phyloP scores from a whole-genome alignment of 2,113 vertebrate species.

The Myrmecophaga tridactyla region DNA sequence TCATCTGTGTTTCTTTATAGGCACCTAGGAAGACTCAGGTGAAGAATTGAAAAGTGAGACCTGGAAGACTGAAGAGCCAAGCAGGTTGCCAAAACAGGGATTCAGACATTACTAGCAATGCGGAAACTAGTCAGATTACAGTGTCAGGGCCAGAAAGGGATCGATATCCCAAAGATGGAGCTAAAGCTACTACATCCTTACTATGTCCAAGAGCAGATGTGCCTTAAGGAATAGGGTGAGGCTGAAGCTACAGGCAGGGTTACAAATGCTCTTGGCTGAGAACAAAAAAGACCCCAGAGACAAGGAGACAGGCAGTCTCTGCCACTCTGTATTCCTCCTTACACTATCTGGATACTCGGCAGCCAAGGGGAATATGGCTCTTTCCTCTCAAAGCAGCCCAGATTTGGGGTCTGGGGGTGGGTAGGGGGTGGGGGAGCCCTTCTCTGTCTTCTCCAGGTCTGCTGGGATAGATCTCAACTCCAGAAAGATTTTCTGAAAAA shows the following conservation, averaged over 20 bases:
- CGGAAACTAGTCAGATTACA: background rate
- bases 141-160: background rate
- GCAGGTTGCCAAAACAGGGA: background rate
- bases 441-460: background rate
- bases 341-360: background rate
- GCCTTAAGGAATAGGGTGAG: background rate
- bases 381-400: background rate
- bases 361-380: too few relatives aligned
- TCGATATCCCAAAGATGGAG: background rate
- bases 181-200: background rate
- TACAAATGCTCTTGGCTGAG: background rate
- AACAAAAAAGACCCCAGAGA: background rate
- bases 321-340: accelerated
- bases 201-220: background rate
- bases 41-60: background rate
- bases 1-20: background rate
- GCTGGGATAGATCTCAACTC: background rate
- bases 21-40: background rate
- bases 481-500: background rate
- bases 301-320: background rate
- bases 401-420: too few relatives aligned
- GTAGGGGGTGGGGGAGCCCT: background rate
- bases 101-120: background rate
- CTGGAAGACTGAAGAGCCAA: background rate
- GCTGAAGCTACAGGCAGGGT: background rate